These are phyloP conservation scores for Hemiscyllium ocellatum DNA, from an alignment of 2,113 vertebrate genomes.

Conservation along the genomic window DNA sequence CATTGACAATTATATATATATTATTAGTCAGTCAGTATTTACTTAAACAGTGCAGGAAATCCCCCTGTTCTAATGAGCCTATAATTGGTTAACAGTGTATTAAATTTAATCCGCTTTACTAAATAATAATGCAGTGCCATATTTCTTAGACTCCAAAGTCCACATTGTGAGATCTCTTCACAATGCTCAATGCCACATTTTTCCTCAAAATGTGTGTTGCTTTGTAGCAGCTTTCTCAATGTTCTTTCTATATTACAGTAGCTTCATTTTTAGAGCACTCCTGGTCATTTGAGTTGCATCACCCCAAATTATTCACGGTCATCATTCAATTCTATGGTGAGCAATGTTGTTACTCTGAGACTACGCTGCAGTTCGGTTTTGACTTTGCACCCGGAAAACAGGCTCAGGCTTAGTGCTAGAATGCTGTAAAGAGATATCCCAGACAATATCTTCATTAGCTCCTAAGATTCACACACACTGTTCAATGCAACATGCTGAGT, in stretches of 20 bases:
- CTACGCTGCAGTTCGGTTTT: neutral
- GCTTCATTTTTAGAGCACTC: neutral
- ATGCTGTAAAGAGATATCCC: neutral
- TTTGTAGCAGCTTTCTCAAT: neutral
- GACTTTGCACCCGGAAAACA: neutral
- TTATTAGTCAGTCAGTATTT: neutral
- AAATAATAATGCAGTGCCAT: neutral
- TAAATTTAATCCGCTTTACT: neutral
- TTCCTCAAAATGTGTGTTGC: neutral
- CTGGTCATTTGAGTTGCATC: neutral
- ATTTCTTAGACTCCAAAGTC: neutral
- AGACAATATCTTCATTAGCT: neutral
- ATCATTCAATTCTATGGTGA: neutral
- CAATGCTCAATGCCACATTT: neutral
- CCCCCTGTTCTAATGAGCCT: neutral
- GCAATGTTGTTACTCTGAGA: neutral
- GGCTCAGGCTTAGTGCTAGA: neutral
- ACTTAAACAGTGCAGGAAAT: neutral
- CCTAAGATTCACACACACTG: neutral
- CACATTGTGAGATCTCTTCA: neutral
- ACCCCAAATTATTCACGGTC: neutral
- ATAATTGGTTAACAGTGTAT: neutral
- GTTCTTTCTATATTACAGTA: neutral
- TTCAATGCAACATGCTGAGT: neutral
- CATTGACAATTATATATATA: slow-evolving; percentile 19